Evolutionary conservation across 2,888 invertebrate genomes (phyloP), one percentile per base, ranked within the genome.

Genomic region (Rutpela maculata): DNA sequence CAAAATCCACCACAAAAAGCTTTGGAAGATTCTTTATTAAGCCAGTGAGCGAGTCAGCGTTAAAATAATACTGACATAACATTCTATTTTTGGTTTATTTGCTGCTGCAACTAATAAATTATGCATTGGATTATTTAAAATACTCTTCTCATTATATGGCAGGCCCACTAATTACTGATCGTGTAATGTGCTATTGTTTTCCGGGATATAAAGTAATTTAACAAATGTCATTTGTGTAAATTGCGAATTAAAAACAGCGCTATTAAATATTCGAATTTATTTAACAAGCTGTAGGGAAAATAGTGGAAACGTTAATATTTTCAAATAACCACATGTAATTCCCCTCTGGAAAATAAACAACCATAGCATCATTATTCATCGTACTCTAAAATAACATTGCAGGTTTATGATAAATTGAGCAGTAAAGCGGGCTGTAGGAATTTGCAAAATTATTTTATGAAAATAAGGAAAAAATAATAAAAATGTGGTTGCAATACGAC

Each of bases 311-410:
- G 17, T 35, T 63, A 50, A 35, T 63, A 17, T 63, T 63, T 63
- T 63, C 26, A 35, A n/a, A 63, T 18, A 63, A 63, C 62, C 62
- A 35, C 62, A 63, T 63, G 15, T 63, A 63, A 63, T n/a, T 35
- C 31, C 10, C 62, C 17, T n/a, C 11, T 35, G 17, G 7, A 10
- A 9, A 63, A 63, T 63, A 63, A 26, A 63, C 12, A 50, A 17
- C 50, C 15, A 50, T 9, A 4, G 35, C 18, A 63, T n/a, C 35
- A 63, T 10, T 17, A 31, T 63, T 63, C n/a, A 63, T 35, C n/a
- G 2, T 7, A 18, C 17, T 63, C 17, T 63, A n/a, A 63, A 63
- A 63, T 63, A 17, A 35, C 17, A 35, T 31, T 50, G 50, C 15
- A 50, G n/a, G n/a, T n/a, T n/a, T n/a, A n/a, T n/a, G n/a, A n/a